Evolutionary conservation across 2,113 vertebrate genomes (phyloP).

Genomic region (Stegastes partitus): DNA sequence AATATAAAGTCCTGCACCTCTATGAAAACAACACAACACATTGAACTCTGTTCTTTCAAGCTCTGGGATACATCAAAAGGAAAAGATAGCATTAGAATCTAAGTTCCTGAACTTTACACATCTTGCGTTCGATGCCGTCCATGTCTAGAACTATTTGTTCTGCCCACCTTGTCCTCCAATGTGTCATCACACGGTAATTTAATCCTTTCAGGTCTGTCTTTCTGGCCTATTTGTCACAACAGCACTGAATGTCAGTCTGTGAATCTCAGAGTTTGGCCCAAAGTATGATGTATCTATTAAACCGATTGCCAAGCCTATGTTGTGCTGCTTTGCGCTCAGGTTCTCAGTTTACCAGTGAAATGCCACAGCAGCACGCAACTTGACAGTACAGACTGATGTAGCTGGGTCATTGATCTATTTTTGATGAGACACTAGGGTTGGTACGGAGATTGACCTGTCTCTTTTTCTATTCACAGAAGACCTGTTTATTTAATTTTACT

Average conservation of each 20-base stretch:
- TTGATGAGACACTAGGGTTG: constrained; percentile 10
- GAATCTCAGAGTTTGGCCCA: constrained; percentile 3
- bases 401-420: constrained; percentile 19
- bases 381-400: constrained; percentile 6
- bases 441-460: neutral
- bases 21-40: neutral
- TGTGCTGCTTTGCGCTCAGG: constrained; percentile 19
- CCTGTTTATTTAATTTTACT: neutral
- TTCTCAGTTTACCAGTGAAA: constrained; percentile 27
- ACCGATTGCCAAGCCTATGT: neutral
- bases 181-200: neutral
- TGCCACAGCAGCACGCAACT: constrained; percentile 1
- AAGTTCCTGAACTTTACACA: constrained; percentile 3
- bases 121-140: neutral
- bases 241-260: too few relatives aligned
- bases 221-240: constrained; percentile 18
- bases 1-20: too few relatives aligned
- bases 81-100: constrained; percentile 1
- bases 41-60: constrained; percentile 3
- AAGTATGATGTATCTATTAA: neutral
- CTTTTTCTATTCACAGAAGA: neutral
- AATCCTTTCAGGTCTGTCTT: constrained; percentile 4
- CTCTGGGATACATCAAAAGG: constrained; percentile 1
- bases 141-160: neutral
- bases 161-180: neutral